Conservation (phyloP, 2,797 vertebrate species). For the Phrynocephalus vlangalii region DNA sequence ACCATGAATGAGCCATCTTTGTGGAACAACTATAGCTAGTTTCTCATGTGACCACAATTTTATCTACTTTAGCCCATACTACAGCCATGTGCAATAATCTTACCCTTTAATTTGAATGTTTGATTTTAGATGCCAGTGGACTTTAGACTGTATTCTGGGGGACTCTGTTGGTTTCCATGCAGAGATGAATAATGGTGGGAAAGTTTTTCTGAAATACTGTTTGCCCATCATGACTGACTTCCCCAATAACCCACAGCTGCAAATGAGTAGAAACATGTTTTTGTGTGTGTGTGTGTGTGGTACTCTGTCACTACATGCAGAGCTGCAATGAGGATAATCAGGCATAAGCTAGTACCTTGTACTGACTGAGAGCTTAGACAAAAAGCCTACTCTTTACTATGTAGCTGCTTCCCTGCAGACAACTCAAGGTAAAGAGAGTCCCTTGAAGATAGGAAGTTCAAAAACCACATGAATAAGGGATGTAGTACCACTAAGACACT, state of each 20-base stretch:
- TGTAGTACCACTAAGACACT: not conserved
- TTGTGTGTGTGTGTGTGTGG: too few species aligned
- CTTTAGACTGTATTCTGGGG: not conserved
- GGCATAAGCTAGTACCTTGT: not conserved
- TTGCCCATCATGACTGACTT: too few species aligned
- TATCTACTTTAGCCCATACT: too few species aligned
- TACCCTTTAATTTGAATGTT: not conserved
- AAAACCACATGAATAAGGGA: not conserved
- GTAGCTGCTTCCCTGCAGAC: not conserved
- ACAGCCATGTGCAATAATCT: too few species aligned
- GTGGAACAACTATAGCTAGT: not conserved
- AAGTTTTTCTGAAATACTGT: too few species aligned
- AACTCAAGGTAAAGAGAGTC: not conserved
- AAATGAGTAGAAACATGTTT: too few species aligned
- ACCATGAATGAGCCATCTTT: not conserved
- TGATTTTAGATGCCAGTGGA: not conserved
- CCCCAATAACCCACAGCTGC: not conserved
- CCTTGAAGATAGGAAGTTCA: not conserved
- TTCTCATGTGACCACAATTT: not conserved
- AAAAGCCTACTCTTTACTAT: not conserved
- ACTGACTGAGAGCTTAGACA: not conserved
- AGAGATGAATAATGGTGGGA: not conserved
- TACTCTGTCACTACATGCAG: not conserved
- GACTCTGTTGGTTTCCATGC: too few species aligned
- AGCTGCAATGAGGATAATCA: not conserved